Conservation (phyloP, 2,113 vertebrate species). For the Salvator merianae region DNA sequence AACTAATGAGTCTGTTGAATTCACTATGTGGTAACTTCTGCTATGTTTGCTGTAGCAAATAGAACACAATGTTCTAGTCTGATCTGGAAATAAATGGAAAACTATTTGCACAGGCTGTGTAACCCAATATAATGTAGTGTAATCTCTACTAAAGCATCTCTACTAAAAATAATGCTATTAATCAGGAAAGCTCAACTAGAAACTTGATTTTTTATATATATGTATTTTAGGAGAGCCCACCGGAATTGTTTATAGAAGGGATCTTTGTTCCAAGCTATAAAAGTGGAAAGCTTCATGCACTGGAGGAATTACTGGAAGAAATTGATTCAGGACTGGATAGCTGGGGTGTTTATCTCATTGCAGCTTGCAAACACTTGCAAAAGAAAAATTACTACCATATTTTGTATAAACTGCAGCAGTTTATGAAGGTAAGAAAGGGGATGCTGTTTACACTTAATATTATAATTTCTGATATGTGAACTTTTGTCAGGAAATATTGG, state of each 20-base stretch:
- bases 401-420: slow-evolving; percentile 95
- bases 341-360: slow-evolving; percentile 90
- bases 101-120: not conserved
- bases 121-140: not conserved
- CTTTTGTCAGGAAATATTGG: too few species aligned
- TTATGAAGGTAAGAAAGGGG: slow-evolving; percentile 87
- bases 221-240: slow-evolving; percentile 86
- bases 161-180: not conserved
- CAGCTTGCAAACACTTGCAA: slow-evolving; percentile 93
- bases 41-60: not conserved
- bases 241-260: slow-evolving; percentile 93
- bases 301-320: slow-evolving; percentile 89
- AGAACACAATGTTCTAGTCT: not conserved
- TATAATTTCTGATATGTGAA: too few species aligned
- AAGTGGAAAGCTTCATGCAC: slow-evolving; percentile 82
- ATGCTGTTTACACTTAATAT: not conserved
- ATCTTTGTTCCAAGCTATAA: slow-evolving; percentile 89
- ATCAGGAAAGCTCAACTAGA: not conserved
- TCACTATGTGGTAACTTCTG: not conserved
- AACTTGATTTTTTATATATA: slow-evolving; percentile 4
- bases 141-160: not conserved
- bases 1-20: not conserved
- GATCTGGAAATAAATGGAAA: slow-evolving; percentile 7
- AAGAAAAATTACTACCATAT: slow-evolving; percentile 88
- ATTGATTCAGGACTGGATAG: slow-evolving; percentile 87